Percentiles rank a stretch among this genome's conserved stretches.
phyloP scores from a whole-genome alignment of 2,113 vertebrate genomes.

The Tauraco erythrolophus region DNA sequence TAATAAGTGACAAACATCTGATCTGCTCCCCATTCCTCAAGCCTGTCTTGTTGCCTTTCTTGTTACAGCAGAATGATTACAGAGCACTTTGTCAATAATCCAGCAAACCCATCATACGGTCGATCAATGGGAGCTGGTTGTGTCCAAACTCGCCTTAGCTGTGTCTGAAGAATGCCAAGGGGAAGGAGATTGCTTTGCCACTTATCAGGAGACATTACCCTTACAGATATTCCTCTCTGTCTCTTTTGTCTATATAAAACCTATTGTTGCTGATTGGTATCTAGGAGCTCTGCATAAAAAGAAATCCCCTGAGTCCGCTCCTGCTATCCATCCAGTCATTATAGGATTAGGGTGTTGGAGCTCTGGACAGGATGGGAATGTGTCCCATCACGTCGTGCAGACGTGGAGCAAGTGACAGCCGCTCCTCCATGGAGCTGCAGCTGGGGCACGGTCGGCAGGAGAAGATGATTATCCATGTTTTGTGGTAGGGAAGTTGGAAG shows the following conservation, averaged over 20 bases:
- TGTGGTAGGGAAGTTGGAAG: background rate
- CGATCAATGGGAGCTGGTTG: conserved; percentile 2
- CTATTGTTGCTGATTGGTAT: background rate
- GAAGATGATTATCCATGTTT: background rate
- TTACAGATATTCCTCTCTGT: background rate
- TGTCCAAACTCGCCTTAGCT: background rate
- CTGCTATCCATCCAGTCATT: background rate
- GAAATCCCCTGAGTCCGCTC: background rate
- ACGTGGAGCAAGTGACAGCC: background rate
- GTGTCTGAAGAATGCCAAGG: background rate
- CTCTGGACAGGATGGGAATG: background rate
- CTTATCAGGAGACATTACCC: background rate
- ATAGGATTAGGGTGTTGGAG: rapidly evolving
- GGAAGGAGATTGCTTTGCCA: background rate
- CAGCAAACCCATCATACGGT: background rate
- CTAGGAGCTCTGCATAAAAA: background rate
- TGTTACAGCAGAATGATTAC: conserved; percentile 40
- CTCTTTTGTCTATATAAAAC: background rate
- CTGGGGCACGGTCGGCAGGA: background rate
- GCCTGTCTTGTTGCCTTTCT: conserved; percentile 29
- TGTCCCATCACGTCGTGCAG: background rate
- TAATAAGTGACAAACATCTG: conserved; percentile 45
- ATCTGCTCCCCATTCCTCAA: conserved; percentile 19
- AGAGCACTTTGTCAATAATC: conserved; percentile 46
- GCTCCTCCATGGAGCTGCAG: background rate